phyloP scores from a whole-genome alignment of 2,888 invertebrate genomes.

The Stramonita haemastoma region DNA sequence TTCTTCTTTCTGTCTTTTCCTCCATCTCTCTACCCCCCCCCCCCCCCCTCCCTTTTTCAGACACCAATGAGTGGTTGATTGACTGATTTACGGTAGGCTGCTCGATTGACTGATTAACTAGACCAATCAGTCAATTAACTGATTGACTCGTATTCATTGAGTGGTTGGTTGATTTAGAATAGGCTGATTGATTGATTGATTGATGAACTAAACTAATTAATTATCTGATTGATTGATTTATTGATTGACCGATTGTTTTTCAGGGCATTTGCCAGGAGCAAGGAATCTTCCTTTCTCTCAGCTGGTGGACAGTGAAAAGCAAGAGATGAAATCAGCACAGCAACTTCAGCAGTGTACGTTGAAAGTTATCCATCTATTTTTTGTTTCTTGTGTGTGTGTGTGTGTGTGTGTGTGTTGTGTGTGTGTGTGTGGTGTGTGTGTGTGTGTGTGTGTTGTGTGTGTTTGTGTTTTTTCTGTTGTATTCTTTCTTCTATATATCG shows the following conservation, averaged over 20 bases:
- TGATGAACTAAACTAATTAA: too few relatives aligned
- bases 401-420: too few relatives aligned
- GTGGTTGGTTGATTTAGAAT: background rate
- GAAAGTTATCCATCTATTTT: background rate
- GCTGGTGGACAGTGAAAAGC: constrained; percentile 53
- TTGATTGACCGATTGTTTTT: background rate
- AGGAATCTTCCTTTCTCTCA: constrained; percentile 51
- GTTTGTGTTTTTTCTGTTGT: too few relatives aligned
- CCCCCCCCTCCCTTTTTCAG: background rate
- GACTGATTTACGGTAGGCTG: background rate
- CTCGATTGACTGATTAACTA: background rate
- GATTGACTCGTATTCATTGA: background rate
- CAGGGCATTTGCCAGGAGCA: constrained; percentile 57
- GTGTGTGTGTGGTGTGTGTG: too few relatives aligned
- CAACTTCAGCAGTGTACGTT: constrained; percentile 54
- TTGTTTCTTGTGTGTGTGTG: too few relatives aligned
- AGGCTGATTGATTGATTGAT: background rate
- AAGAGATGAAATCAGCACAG: constrained; percentile 51
- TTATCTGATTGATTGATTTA: too few relatives aligned
- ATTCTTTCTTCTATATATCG: too few relatives aligned
- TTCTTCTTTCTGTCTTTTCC: too few relatives aligned
- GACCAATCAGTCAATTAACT: background rate
- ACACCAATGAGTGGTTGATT: background rate
- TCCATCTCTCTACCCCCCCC: background rate
- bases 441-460: too few relatives aligned